Conservation (phyloP, 2,888 invertebrate species). For the Laothoe populi region DNA sequence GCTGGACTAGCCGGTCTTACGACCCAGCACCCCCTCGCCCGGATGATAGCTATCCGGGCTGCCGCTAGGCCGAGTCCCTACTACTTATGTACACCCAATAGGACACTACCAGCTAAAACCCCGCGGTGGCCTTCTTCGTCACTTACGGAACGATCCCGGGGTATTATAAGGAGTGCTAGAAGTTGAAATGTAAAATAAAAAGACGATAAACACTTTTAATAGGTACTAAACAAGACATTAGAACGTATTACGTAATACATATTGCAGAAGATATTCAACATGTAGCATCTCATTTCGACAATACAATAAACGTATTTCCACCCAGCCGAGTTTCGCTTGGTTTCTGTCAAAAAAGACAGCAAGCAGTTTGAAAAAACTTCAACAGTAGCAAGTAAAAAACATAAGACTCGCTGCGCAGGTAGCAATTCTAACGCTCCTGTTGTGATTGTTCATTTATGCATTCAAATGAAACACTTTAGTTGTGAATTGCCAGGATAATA, state of each 20-base stretch:
- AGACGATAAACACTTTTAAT: too few relatives aligned
- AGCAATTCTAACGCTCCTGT: constrained; percentile 50
- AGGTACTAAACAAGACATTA: too few relatives aligned
- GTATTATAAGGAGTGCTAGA: too few relatives aligned
- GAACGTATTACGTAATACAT: background rate
- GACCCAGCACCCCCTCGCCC: too few relatives aligned
- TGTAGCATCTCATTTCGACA: background rate
- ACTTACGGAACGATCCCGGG: too few relatives aligned
- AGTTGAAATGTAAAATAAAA: too few relatives aligned
- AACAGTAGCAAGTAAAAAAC: constrained; percentile 46
- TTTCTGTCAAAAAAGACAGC: constrained; percentile 15
- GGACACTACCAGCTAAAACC: too few relatives aligned
- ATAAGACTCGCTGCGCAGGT: constrained; percentile 58
- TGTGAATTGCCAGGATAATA: background rate
- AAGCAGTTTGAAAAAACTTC: constrained; percentile 22
- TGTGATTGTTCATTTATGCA: constrained; percentile 57
- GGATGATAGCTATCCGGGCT: too few relatives aligned
- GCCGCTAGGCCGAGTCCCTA: too few relatives aligned
- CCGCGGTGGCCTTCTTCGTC: too few relatives aligned
- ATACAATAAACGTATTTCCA: background rate
- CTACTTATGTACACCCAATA: too few relatives aligned
- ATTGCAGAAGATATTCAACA: background rate
- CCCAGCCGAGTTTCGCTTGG: background rate
- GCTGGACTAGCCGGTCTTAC: too few relatives aligned
- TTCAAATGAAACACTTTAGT: constrained; percentile 59